Evolutionary conservation across 2,113 vertebrate genomes (phyloP), one percentile per base, ranked within the genome.

Genomic region (Paracanthobrama guichenoti): DNA sequence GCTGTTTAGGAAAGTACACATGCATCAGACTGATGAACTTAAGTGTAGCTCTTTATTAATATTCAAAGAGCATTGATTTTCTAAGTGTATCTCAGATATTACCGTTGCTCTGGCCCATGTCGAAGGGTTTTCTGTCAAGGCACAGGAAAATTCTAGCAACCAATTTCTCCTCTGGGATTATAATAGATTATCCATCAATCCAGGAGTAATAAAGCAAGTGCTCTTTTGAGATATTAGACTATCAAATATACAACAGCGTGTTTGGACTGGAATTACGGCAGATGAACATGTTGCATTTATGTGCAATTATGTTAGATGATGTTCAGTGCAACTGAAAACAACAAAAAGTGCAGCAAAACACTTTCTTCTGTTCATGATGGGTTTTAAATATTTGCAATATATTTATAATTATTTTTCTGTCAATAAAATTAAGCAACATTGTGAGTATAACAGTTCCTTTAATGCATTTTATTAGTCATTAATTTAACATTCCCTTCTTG

Each of bases 161-260:
- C 24, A 50, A 46, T 84, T 83, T 86, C 60, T 81, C 31, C 48
- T 35, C 31, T 50, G 72, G 81, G 78, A 87, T 84, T 86, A 83
- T 81, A 31, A 62, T 62, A 85, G 69, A 86, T 86, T 89, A 85
- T 73, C 75, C 53, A 55, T 73, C 64, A 79, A 69, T 85, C 35
- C 78, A 42, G 42, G 16, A 55, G 31, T 55, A 24, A 77, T 77
- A 24, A 82, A 80, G 59, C 64, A 55, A 79, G 75, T 44, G 44
- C 53, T 53, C 42, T 71, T 31, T 18, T 46, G 60, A 67, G 71
- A 60, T n/a, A 77, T 57, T 35, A 69, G 46, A 59, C 77, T 72
- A 46, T 53, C 60, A 86, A 72, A 24, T 62, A 44, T 22, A 44
- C 0, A 50, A 35, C 44, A 62, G 6, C 73, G 22, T 80, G 60